Base-by-base conservation (phyloP, 2,888 invertebrate genomes). In the Microplitis manilae region DNA sequence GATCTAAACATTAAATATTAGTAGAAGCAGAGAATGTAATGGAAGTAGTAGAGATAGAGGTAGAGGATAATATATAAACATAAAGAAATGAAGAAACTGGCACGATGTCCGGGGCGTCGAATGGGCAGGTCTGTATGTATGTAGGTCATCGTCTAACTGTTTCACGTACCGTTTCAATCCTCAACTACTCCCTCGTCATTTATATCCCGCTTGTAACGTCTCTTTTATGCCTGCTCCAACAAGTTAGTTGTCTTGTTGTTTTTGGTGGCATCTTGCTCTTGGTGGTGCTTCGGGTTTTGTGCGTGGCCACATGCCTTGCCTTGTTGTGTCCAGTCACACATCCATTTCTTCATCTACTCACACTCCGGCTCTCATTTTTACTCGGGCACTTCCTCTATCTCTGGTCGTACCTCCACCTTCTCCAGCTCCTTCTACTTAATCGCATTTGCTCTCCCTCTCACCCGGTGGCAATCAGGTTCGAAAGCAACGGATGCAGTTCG, bases 81-180 rank as follows among this genome's bases (percentile, higher is more conserved):
- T 50, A 50, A 50, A 50, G 8, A 50, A 50, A 50, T 64, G 67
- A 73, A 73, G 85, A 89, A 89, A 89, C 89, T 89, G 86, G 89
- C 87, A 89, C 89, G 88, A 84, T 86, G 85, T 85, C 85, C 87
- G 86, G 82, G 68, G 70, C 61, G 13, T 20, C 84, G 83, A 85
- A 80, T 85, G 86, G 84, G 85, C 82, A 78, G 83, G 84, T 85
- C 83, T 83, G 72, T 82, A 80, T 84, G 80, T 81, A 89, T 90
- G 86, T 90, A 86, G 90, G 90, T 90, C 90, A 84, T 86, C 89
- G 89, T 85, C 90, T 90, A 90, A 90, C 90, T 89, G 90, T 90
- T 90, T 86, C 86, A 81, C 89, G 89, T 89, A 90, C 89, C 89
- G 89, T 89, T 50, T 90, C 86, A 85, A 84, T 83, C 79, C 79